Evolutionary conservation across 2,888 invertebrate species (phyloP).

Genomic region (Leptinotarsa tumamoca): DNA sequence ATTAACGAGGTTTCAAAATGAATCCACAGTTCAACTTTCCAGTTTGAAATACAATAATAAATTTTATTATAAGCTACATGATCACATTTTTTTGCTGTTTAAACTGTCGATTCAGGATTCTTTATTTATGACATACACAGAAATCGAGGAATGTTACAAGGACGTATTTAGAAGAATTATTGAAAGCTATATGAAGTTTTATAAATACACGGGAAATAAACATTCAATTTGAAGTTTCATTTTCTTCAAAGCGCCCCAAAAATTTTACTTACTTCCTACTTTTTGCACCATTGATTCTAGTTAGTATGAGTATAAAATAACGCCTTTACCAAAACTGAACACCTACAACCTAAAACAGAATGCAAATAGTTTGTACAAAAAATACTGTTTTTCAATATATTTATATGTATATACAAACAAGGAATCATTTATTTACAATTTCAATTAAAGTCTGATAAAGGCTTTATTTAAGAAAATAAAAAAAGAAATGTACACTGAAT

Average conservation of each 20-base stretch:
- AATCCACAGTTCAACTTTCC: conserved; percentile 26
- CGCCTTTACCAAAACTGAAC: conserved; percentile 50
- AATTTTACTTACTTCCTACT: conserved; percentile 43
- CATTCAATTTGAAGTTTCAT: background rate
- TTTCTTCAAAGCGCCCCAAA: conserved; percentile 36
- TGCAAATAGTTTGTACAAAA: conserved; percentile 59
- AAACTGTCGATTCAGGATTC: conserved; percentile 46
- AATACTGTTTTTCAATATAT: conserved; percentile 53
- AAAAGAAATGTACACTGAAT: conserved; percentile 24
- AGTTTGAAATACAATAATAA: background rate
- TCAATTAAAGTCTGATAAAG: conserved; percentile 45
- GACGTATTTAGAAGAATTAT: conserved; percentile 1
- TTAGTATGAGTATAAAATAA: conserved; percentile 51
- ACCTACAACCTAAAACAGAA: conserved; percentile 55
- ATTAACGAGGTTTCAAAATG: conserved; percentile 5
- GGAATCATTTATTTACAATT: conserved; percentile 49
- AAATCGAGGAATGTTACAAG: conserved; percentile 58
- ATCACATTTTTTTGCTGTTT: conserved; percentile 47
- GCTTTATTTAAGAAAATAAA: conserved; percentile 50
- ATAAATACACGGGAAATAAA: background rate
- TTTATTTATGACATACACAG: conserved; percentile 8
- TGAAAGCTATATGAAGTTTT: background rate
- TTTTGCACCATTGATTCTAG: conserved; percentile 65
- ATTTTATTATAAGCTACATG: conserved; percentile 35
- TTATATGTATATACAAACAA: conserved; percentile 50